A percentile compares a stretch with the other conserved stretches of the same genome.
phyloP scores from a whole-genome alignment of 2,797 vertebrate genomes.

The Numenius phaeopus region DNA sequence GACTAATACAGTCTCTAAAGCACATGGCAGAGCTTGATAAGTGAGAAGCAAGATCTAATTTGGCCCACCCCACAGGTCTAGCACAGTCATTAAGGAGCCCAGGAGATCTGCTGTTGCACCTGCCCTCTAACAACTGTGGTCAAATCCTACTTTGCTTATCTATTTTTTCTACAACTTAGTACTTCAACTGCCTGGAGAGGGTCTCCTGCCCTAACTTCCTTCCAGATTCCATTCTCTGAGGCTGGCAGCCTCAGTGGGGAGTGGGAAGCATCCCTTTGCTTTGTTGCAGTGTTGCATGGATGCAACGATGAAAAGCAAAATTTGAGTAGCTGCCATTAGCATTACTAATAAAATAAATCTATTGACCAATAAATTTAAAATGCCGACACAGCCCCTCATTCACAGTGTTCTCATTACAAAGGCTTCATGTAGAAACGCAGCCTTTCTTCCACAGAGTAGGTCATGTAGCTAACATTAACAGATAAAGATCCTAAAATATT shows the following conservation, averaged over 20 bases:
- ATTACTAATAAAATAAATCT: neutral
- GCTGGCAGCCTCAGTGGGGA: neutral
- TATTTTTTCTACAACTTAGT: neutral
- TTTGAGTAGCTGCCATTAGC: neutral
- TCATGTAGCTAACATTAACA: neutral
- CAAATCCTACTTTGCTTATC: neutral
- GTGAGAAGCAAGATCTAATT: neutral
- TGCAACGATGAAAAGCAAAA: neutral
- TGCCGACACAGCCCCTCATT: neutral
- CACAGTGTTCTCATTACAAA: neutral
- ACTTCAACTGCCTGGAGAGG: neutral
- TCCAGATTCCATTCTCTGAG: neutral
- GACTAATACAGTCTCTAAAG: neutral
- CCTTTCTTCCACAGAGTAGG: neutral
- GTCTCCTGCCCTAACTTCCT: neutral
- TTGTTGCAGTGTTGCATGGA: neutral
- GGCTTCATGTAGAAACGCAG: neutral
- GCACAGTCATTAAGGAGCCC: neutral
- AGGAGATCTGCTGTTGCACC: neutral
- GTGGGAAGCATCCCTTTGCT: neutral
- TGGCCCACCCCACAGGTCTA: neutral
- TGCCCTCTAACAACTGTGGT: neutral
- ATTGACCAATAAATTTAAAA: neutral
- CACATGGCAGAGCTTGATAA: neutral
- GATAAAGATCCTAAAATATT: conserved; percentile 9